Conservation (phyloP, 2,113 vertebrate genomes). For the Onychostruthus taczanowskii region DNA sequence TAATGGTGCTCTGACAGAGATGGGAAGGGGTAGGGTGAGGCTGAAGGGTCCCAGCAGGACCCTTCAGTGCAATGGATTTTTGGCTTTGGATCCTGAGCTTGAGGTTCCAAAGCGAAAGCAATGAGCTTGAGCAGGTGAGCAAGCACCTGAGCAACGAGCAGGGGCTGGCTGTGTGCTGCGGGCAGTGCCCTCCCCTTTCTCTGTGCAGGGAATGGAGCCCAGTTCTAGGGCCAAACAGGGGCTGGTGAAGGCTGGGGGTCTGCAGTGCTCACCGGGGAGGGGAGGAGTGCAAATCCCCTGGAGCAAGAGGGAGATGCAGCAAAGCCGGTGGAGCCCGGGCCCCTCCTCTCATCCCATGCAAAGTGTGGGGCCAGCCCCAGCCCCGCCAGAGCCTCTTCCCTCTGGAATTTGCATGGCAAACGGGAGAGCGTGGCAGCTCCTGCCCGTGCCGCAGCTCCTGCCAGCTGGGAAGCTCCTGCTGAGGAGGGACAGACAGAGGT, state of each 20-base stretch:
- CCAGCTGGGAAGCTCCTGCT: not conserved
- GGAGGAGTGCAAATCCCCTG: not conserved
- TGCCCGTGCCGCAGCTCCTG: not conserved
- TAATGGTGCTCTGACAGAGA: not conserved
- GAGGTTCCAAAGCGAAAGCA: too few species aligned
- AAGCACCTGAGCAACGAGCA: too few species aligned
- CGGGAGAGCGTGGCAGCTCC: rapidly evolving
- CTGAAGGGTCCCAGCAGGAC: not conserved
- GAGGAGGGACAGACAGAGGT: rapidly evolving
- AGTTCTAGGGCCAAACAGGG: not conserved
- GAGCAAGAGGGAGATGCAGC: not conserved
- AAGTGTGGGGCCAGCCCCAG: rapidly evolving
- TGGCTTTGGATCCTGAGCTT: not conserved
- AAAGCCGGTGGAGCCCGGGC: rapidly evolving
- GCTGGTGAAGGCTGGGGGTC: not conserved
- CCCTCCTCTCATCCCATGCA: too few species aligned
- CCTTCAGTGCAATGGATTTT: not conserved
- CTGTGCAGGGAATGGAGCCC: rapidly evolving
- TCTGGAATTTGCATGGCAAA: not conserved
- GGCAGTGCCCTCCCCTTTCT: not conserved
- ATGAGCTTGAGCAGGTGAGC: too few species aligned
- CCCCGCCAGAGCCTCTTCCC: not conserved
- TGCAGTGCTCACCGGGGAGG: not conserved
- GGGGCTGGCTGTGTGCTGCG: not conserved
- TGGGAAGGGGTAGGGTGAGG: not conserved